Conservation (phyloP, 1,140 invertebrate species). For the Pentalonia nigronervosa region DNA sequence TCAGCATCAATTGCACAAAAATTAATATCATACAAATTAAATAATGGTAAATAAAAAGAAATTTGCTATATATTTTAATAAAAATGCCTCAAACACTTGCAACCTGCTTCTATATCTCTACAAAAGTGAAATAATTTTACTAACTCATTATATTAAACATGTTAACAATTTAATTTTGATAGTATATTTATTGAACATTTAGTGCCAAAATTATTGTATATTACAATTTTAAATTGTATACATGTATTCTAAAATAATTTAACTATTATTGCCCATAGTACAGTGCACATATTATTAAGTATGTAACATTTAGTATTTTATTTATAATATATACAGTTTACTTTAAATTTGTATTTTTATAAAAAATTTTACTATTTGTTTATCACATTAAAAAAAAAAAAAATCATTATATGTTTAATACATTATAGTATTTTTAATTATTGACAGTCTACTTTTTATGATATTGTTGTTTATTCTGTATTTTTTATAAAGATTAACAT, state of each 20-base stretch:
- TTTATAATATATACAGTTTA: not conserved
- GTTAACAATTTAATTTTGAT: no score
- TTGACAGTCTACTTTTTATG: not conserved
- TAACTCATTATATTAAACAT: not conserved
- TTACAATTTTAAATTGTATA: not conserved
- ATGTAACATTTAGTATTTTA: not conserved
- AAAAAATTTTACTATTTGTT: not conserved
- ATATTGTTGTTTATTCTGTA: conserved; percentile 10
- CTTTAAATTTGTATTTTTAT: conserved; percentile 26
- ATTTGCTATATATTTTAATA: not conserved
- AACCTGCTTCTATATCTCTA: no score
- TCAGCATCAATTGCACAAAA: not conserved
- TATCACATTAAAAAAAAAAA: not conserved
- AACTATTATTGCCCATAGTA: not conserved
- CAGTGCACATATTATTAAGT: conserved; percentile 8
- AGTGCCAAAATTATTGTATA: not conserved
- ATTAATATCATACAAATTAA: not conserved
- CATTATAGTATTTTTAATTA: not conserved
- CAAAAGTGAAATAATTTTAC: not conserved
- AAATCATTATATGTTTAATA: not conserved
- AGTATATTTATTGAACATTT: no score
- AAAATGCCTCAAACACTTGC: not conserved
- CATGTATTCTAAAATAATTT: not conserved
- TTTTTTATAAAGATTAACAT: not conserved
- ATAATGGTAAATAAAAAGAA: not conserved